Base-by-base conservation (phyloP, 92 coral and sea anemone species). In the Anthopleura xanthogrammica region DNA sequence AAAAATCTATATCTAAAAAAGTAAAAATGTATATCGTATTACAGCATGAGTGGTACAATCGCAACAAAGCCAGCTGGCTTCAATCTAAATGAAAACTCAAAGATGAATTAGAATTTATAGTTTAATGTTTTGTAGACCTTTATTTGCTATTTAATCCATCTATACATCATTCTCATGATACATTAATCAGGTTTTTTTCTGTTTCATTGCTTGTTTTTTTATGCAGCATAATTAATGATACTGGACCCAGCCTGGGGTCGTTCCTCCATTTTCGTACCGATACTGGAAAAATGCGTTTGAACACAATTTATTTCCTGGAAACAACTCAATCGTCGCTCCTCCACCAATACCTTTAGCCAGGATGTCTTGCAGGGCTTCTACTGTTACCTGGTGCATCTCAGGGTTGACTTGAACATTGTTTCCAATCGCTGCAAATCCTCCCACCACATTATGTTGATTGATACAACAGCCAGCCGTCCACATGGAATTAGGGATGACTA, bases 401-500 rank as follows among this genome's bases (percentile, higher is more conserved):
- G 41, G 16, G 12, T 68, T 24, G n/a, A 17, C 16, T 50, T 36
- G 83, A 81, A 22, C 78, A 57, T 83, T 83, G 55, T 83, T 83
- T 12, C 86, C 86, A 56, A 83, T 73, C 57, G 78, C 72, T 20
- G 86, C 80, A 75, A 83, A 83, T 19, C 66, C 41, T 1, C 80
- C 80, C 4, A 19, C 14, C 17, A 36, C 50, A 56, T 2, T 11
- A 54, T 3, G 58, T 54, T 0, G 14, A 4, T 5, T 24, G 19
- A 83, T 73, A 11, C 86, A 83, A 46, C 81, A 76, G 5, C 81
- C 86, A 16, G 86, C 86, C 8, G 86, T 83, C 86, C 86, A 83
- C 86, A 83, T 83, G 50, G 86, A 75, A 24, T 83, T 83, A 60
- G 86, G 86, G 4, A 57, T 83, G 22, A 11, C 76, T 83, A 83